Base-by-base conservation (phyloP, 2,113 vertebrate species). In the Haemorhous mexicanus region DNA sequence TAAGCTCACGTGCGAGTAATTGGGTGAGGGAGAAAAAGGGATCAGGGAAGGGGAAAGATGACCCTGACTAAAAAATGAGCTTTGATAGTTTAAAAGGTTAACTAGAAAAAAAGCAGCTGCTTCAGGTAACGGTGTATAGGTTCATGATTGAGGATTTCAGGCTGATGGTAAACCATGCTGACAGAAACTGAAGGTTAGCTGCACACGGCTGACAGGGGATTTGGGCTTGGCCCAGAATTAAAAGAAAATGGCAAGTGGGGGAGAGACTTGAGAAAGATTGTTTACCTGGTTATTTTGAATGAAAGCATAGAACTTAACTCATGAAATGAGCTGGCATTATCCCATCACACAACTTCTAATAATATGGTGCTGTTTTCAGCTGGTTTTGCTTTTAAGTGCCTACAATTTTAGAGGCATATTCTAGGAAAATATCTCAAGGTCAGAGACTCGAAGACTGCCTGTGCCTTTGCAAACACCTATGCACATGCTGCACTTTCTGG, bases 41-140 rank as follows among this genome's bases (percentile, higher is more conserved):
- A 27, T 58, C 27, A 35, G 41, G 37, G 67, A 52, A 70, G 27
- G 6, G 15, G 24, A 77, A 74, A 64, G 50, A 77, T 44, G 83
- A 78, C 61, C 41, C 49, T 76, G 59, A 77, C 43, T 90, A 9
- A 87, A 84, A 93, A 80, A 88, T 22, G 47, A 86, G 39, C 47
- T 90, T 75, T 52, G 23, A 12, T 90, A 72, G 41, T 89, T 88
- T 94, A 88, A 94, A 88, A 93, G 79, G 79, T 90, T 72, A 84
- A 32, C 75, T 84, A 86, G 82, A 35, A 82, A 66, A 86, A 85
- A 70, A 59, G 13, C 35, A 86, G 56, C 56, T 63, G 72, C 72
- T 93, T 86, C 63, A 75, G 64, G 82, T 94, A 92, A 55, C 2
- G 5, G 52, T 70, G 79, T 81, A 64, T 79, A 64, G 89, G 76